Evolutionary conservation across 2,797 vertebrate genomes (phyloP).

Genomic region (Microctenopoma stevenorrisi): DNA sequence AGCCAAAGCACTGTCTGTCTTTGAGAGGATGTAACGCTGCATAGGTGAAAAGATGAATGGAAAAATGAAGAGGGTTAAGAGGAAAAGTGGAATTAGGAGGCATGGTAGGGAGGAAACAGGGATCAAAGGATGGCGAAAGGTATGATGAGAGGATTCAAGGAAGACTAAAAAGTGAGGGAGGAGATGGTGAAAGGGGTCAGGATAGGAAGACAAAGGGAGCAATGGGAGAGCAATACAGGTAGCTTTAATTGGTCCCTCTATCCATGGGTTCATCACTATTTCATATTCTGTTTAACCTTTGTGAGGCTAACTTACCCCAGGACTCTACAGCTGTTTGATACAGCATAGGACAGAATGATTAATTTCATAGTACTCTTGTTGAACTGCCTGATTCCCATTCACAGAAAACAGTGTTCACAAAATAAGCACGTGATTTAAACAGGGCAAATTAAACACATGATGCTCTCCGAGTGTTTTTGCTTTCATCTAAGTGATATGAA

Average conservation of each 20-base stretch:
- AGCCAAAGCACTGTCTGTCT: constrained; percentile 36
- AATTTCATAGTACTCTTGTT: constrained; percentile 40
- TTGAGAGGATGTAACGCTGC: constrained; percentile 30
- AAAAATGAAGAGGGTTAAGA: constrained; percentile 11
- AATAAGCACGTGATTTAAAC: constrained; percentile 14
- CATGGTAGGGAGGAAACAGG: constrained; percentile 27
- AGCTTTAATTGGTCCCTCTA: constrained; percentile 88
- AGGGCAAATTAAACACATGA: neutral
- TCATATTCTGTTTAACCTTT: constrained; percentile 89
- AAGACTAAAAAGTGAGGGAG: constrained; percentile 25
- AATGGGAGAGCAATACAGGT: constrained; percentile 32
- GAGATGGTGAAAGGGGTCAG: constrained; percentile 17
- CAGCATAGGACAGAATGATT: constrained; percentile 45
- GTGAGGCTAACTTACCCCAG: constrained; percentile 76
- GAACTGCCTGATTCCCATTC: constrained; percentile 16
- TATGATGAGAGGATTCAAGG: constrained; percentile 53
- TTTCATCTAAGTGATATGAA: neutral
- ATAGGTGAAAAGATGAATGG: constrained; percentile 37
- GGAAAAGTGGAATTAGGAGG: constrained; percentile 49
- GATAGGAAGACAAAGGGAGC: neutral
- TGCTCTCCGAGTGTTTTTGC: neutral
- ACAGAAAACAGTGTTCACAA: constrained; percentile 8
- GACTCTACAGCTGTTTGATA: constrained; percentile 69
- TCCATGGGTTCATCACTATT: constrained; percentile 83
- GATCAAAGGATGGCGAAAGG: constrained; percentile 65